Percentiles rank a stretch among this genome's conserved stretches.
These are phyloP conservation scores for Drosophila tristis DNA, from an alignment of 1,140 invertebrate genomes.

Conservation along the genomic window DNA sequence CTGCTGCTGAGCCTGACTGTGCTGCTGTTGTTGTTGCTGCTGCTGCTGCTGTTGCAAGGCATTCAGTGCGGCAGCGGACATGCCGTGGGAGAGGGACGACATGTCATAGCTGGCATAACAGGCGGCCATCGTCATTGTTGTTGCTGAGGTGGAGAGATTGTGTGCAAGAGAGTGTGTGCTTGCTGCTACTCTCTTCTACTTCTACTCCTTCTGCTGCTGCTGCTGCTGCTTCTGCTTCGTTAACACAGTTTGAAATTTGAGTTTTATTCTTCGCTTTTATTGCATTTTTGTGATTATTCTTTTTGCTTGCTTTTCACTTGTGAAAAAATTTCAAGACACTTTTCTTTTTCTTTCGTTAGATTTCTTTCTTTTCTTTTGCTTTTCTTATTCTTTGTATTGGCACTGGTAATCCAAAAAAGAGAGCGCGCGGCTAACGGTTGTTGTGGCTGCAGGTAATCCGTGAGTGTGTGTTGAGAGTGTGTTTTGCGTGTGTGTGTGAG, in stretches of 20 bases:
- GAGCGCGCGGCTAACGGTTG: slow-evolving; percentile 58
- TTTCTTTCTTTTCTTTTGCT: slow-evolving; percentile 25
- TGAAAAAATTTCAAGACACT: slow-evolving; percentile 47
- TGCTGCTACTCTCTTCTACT: not conserved
- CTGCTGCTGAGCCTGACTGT: slow-evolving; percentile 59
- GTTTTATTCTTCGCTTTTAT: slow-evolving; percentile 43
- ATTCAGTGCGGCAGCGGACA: slow-evolving; percentile 53
- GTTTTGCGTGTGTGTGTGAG: slow-evolving; percentile 26
- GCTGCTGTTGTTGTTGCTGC: slow-evolving; percentile 66
- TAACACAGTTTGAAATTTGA: slow-evolving; percentile 52
- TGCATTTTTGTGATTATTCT: slow-evolving; percentile 51
- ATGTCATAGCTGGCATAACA: slow-evolving; percentile 84
- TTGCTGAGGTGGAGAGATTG: not conserved
- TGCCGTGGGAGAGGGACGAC: slow-evolving; percentile 70
- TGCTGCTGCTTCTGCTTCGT: slow-evolving; percentile 34
- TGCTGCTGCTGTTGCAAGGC: slow-evolving; percentile 57
- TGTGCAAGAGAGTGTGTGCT: too few species aligned
- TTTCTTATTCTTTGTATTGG: slow-evolving; percentile 54
- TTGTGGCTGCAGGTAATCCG: slow-evolving; percentile 71
- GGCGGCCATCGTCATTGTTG: slow-evolving; percentile 83
- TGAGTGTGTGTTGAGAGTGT: slow-evolving; percentile 36
- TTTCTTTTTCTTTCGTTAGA: slow-evolving; percentile 44
- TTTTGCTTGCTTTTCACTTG: slow-evolving; percentile 49
- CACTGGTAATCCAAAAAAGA: slow-evolving; percentile 82
- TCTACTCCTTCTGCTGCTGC: slow-evolving; percentile 20